Conservation (phyloP, 2,888 invertebrate species). For the Scotopteryx bipunctaria region DNA sequence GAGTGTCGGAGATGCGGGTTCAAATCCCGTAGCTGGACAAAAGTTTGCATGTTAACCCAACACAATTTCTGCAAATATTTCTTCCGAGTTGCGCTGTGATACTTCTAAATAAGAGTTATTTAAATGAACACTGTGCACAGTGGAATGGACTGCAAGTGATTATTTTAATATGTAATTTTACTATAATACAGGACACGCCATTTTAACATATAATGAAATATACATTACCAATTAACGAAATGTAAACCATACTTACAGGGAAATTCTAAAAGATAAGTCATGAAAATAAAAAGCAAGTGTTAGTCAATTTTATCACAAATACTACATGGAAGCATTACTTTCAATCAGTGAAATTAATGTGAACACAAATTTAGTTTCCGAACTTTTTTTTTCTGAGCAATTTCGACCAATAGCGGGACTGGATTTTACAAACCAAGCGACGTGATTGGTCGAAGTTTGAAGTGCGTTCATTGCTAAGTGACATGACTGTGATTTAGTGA, state of each 20-base stretch:
- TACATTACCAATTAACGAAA: conserved; percentile 19
- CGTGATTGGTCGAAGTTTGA: conserved; percentile 13
- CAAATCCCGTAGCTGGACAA: too few relatives aligned
- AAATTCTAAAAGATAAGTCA: conserved; percentile 71
- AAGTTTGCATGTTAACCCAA: too few relatives aligned
- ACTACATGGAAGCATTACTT: conserved; percentile 72
- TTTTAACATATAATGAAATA: conserved; percentile 1
- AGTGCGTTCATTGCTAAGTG: conserved; percentile 34
- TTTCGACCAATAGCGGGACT: not conserved
- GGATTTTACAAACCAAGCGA: not conserved
- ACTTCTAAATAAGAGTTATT: not conserved
- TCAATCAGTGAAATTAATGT: conserved; percentile 30
- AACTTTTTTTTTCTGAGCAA: not conserved
- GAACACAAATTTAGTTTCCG: conserved; percentile 24
- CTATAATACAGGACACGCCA: too few relatives aligned
- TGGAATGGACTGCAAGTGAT: conserved; percentile 1
- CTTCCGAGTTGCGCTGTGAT: too few relatives aligned
- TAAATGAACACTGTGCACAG: conserved; percentile 1
- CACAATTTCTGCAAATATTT: too few relatives aligned
- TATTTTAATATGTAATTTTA: not conserved
- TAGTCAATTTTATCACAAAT: conserved; percentile 65
- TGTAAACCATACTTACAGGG: conserved; percentile 59
- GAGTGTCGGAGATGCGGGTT: too few relatives aligned
- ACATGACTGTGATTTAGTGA: conserved; percentile 36
- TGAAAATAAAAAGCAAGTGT: conserved; percentile 61